Conservation (phyloP, 2,113 vertebrate genomes). For the Balaeniceps rex region DNA sequence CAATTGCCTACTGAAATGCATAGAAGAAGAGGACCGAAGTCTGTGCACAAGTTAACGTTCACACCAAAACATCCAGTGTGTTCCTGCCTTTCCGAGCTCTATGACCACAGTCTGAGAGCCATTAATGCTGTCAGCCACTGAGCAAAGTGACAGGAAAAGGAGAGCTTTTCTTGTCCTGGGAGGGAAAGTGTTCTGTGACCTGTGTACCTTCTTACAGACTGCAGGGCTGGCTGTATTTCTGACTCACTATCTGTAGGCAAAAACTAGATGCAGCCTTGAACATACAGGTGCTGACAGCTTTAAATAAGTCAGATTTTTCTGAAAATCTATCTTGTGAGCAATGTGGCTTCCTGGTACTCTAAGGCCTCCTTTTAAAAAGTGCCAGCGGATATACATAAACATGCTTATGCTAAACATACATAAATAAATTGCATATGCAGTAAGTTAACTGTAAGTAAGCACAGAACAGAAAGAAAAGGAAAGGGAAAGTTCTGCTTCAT, state of each 20-base stretch:
- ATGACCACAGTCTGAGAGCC: background rate
- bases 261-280: background rate
- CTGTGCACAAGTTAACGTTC: background rate
- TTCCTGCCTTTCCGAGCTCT: background rate
- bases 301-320: background rate
- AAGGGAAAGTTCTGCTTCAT: background rate
- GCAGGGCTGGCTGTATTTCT: background rate
- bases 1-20: background rate
- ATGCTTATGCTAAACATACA: background rate
- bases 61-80: background rate
- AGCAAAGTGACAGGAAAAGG: background rate
- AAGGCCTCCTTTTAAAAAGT: background rate
- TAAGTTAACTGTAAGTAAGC: background rate
- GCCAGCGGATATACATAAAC: background rate
- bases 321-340: background rate
- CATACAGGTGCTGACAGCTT: background rate
- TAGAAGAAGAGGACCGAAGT: too few species aligned
- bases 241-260: background rate
- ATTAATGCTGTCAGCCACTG: background rate
- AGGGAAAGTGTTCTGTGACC: background rate
- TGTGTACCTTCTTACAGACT: background rate
- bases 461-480: background rate
- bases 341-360: background rate
- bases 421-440: background rate
- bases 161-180: background rate